These are phyloP conservation scores for Geotrypetes seraphini DNA, from an alignment of 2,797 vertebrate species.

Conservation along the genomic window DNA sequence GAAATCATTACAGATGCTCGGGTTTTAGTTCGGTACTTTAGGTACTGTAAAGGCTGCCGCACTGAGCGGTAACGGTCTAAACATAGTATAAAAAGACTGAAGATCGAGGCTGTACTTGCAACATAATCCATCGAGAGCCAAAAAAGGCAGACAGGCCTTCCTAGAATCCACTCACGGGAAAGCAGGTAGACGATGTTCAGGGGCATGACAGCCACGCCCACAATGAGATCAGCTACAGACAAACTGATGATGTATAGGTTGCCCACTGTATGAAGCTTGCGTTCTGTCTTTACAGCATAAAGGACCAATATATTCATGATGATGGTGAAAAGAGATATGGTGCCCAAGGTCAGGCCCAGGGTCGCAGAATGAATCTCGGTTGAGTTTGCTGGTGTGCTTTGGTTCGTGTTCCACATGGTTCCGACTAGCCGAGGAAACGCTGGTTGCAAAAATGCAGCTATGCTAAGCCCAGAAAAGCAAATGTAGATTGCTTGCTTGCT, in stretches of 20 bases:
- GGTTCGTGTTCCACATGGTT: conserved; percentile 40
- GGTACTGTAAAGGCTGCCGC: conserved; percentile 77
- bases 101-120: conserved; percentile 91
- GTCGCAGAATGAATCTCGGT: conserved; percentile 39
- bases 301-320: conserved; percentile 90
- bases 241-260: conserved; percentile 93
- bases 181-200: conserved; percentile 79
- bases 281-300: conserved; percentile 74
- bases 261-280: conserved; percentile 87
- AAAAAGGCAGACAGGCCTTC: conserved; percentile 73
- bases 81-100: conserved; percentile 86
- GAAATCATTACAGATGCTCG: conserved; percentile 60
- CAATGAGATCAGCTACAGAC: conserved; percentile 83
- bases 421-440: not conserved
- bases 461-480: not conserved
- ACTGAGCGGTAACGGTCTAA: conserved; percentile 87
- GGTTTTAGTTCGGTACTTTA: conserved; percentile 78
- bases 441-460: too few relatives aligned
- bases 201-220: conserved; percentile 87
- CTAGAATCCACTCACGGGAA: conserved; percentile 63
- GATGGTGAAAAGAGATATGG: conserved; percentile 73
- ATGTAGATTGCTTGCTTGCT: conserved; percentile 1
- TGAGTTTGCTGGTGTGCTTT: conserved; percentile 26
- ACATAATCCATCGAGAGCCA: conserved; percentile 97
- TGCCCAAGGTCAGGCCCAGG: conserved; percentile 69